Evolutionary conservation across 2,113 vertebrate genomes (phyloP).

Genomic region (Pterocles gutturalis): DNA sequence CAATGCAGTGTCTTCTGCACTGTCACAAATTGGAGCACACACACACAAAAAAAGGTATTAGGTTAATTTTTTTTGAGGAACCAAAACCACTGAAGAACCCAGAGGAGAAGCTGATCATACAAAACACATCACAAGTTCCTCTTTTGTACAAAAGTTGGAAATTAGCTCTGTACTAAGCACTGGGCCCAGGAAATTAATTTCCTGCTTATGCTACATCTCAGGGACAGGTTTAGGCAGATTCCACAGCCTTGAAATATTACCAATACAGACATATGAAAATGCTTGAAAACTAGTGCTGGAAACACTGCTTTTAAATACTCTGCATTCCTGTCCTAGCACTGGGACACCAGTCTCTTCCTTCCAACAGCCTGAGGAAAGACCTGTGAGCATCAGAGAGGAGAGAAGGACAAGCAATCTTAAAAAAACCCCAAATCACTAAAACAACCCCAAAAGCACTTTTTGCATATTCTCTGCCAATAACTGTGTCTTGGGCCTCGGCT

Average conservation of each 20-base stretch:
- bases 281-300: not conserved
- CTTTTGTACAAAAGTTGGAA: not conserved
- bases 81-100: not conserved
- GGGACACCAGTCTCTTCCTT: not conserved
- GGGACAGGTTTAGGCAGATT: conserved; percentile 17
- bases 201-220: not conserved
- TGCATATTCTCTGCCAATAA: not conserved
- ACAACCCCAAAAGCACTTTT: not conserved
- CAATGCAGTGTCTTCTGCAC: not conserved
- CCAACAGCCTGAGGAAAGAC: not conserved
- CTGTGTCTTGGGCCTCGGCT: not conserved
- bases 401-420: not conserved
- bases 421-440: not conserved
- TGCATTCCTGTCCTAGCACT: not conserved
- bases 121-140: not conserved
- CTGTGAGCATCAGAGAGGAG: not conserved
- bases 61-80: not conserved
- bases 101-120: not conserved
- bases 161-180: not conserved
- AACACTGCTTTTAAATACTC: not conserved
- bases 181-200: not conserved
- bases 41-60: not conserved
- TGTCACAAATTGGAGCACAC: not conserved
- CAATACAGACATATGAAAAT: not conserved
- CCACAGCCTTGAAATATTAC: not conserved